Base-by-base conservation (phyloP, 2,888 invertebrate genomes). In the Diloba caeruleocephala region DNA sequence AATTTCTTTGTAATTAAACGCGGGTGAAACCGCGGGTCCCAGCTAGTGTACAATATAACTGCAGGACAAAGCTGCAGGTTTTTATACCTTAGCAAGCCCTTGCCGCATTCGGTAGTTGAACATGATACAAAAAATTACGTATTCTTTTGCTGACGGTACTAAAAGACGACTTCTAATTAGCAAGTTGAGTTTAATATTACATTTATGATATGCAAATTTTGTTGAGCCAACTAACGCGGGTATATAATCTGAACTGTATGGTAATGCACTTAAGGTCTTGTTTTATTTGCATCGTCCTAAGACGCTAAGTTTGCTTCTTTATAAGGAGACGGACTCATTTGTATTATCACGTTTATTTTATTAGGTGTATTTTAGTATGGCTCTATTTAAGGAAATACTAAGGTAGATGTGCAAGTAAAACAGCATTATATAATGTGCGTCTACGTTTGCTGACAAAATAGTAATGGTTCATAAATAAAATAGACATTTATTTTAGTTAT, bases 181-280 rank as follows among this genome's bases (percentile, higher is more conserved):
- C 90, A 90, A 90, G 88, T 90, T 88, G 88, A 89, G 90, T 89
- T 90, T 91, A 92, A 90, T 91, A 92, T 92, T 88, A 92, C 90
- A 91, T 90, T 92, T 92, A 91, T 90, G 90, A 89, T 89, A 91
- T 91, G 90, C 90, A 92, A 91, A 92, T 91, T 89, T 88, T 79
- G 72, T 82, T 78, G 75, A 82, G 76, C 66, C 70, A 78, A 71
- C 75, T 69, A 76, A 72, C 60, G 64, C 34, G 50, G 56, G 62
- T 60, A 55, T 50, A 74, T 77, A 84, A 80, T 79, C 60, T 85
- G 64, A 76, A 79, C 88, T 85, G 77, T 89, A 84, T 71, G 34
- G 1, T 4, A 4, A 31, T 50, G 28, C 14, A 1, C 2, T 63
- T 81, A 85, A 71, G 76, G 85, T 73, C 49, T 55, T 76, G 52